Evolutionary conservation across 37 sponge, comb jelly and placozoan genomes (phyloP), one percentile per base, ranked within the genome.

Genomic region (Bolinopsis microptera): DNA sequence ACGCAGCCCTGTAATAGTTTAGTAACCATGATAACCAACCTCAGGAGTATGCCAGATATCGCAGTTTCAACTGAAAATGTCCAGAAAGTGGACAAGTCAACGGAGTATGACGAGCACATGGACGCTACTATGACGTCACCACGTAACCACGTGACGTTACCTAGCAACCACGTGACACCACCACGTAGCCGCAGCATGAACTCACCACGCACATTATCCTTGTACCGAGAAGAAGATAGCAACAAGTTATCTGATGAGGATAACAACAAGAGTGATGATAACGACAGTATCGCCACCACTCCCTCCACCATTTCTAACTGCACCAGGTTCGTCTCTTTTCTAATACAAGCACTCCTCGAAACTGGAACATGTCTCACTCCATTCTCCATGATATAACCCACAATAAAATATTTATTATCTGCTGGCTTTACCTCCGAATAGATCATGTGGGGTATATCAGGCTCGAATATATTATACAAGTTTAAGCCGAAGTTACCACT

Each of bases 1-100:
- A n/a, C n/a, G n/a, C n/a, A n/a, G n/a, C n/a, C n/a, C n/a, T n/a
- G n/a, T n/a, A n/a, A n/a, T n/a, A n/a, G n/a, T n/a, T n/a, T n/a
- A n/a, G n/a, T 48, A 72, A 72, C 74, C 31, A 8, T 72, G 3
- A n/a, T n/a, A 72, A 5, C 74, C 74, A 72, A 72, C 3, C 37
- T 77, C 80, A 77, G 80, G 80, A 77, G 80, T 32, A 77, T 77
- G 80, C 80, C 80, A 3, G 80, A 77, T 32, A 77, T 77, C 80
- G 61, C 61, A 18, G 61, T 48, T 48, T 77, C 80, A 9, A 27
- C 80, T 36, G 80, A 77, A 0, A 28, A 18, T 18, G 21, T 77
- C 35, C 35, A 35, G 35, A 77, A 31, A 18, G 0, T 77, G 36
- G 80, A 77, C 80, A 77, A 77, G 21, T 35, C 35, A 9, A 27